Evolutionary conservation across 1,140 invertebrate species (phyloP).

Genomic region (Neuroterus valhalla): DNA sequence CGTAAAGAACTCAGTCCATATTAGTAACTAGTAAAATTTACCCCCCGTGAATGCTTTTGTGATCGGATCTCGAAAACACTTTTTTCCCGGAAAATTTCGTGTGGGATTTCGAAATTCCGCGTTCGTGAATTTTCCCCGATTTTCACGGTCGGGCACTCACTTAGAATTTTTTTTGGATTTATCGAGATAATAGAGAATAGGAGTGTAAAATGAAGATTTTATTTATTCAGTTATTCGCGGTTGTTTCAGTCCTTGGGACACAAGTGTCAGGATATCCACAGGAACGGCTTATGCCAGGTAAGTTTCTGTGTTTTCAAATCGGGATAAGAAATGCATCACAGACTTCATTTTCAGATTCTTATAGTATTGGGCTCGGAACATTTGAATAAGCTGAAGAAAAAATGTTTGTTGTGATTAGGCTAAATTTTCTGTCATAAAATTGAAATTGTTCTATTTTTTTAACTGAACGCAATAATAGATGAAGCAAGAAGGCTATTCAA

Average conservation of each 20-base stretch:
- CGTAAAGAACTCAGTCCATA: conserved; percentile 62
- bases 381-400: too few relatives aligned
- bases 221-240: conserved; percentile 51
- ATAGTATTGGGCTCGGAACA: too few relatives aligned
- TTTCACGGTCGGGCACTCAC: not conserved
- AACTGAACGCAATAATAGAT: too few relatives aligned
- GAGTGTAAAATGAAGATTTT: conserved; percentile 62
- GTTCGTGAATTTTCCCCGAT: conserved; percentile 36
- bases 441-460: too few relatives aligned
- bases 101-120: conserved; percentile 31
- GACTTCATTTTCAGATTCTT: too few relatives aligned
- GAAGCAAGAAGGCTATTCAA: too few relatives aligned
- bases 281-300: conserved; percentile 66
- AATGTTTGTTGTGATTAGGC: too few relatives aligned
- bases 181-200: conserved; percentile 27
- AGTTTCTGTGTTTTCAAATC: conserved; percentile 28
- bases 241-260: conserved; percentile 55
- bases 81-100: not conserved
- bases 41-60: conserved; percentile 14
- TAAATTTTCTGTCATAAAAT: too few relatives aligned
- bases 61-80: not conserved
- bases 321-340: not conserved
- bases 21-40: conserved; percentile 37
- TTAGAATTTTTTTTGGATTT: conserved; percentile 36
- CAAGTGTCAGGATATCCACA: conserved; percentile 69